These are phyloP conservation scores for Elymnias hypermnestra DNA, from an alignment of 1,140 invertebrate species.

Conservation along the genomic window DNA sequence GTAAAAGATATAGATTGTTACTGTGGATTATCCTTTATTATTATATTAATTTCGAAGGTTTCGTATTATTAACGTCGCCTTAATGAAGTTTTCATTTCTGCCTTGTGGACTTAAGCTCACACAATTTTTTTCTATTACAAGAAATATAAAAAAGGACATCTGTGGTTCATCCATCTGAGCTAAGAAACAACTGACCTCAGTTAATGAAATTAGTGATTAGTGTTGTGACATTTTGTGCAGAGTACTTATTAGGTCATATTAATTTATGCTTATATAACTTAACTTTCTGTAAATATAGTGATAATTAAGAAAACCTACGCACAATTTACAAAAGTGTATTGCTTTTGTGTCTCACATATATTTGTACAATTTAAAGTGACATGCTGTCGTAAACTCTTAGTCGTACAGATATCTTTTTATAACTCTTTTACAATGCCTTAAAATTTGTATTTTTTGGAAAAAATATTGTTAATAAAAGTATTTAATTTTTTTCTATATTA, in stretches of 20 bases:
- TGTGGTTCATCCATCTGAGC: slow-evolving; percentile 22
- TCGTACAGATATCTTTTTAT: no score
- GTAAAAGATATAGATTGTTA: no score
- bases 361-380: slow-evolving; percentile 61
- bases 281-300: slow-evolving; percentile 65
- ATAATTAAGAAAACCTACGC: slow-evolving; percentile 32
- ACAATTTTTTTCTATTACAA: no score
- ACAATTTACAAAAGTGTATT: slow-evolving; percentile 27
- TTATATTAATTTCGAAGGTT: no score
- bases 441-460: neutral
- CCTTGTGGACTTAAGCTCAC: no score
- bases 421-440: no score
- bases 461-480: slow-evolving; percentile 2
- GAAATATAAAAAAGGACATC: no score
- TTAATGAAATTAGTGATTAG: slow-evolving; percentile 45
- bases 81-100: no score
- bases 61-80: no score
- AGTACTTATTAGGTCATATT: slow-evolving; percentile 75
- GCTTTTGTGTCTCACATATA: slow-evolving; percentile 25
- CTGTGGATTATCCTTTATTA: no score
- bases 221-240: slow-evolving; percentile 70
- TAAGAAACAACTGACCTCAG: slow-evolving; percentile 47
- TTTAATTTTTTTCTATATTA: no score
- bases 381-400: slow-evolving; percentile 56
- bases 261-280: slow-evolving; percentile 68